Conservation (phyloP, 2,888 invertebrate genomes). For the Eupsilia transversa region DNA sequence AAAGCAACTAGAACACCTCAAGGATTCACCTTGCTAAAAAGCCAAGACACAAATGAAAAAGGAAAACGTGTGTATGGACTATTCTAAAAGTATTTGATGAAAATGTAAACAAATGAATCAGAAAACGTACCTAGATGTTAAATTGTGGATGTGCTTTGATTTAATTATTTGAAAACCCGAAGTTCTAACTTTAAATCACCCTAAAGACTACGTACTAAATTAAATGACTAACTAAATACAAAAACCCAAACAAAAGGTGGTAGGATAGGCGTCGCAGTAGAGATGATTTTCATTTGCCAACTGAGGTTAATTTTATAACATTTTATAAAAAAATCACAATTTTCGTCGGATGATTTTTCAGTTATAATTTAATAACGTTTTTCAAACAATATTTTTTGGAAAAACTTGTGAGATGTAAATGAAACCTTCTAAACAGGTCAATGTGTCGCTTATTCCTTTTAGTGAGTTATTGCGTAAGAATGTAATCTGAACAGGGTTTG, state of each 20-base stretch:
- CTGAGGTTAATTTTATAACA: background rate
- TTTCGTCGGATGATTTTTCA: background rate
- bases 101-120: background rate
- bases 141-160: background rate
- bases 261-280: background rate
- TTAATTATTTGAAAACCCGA: background rate
- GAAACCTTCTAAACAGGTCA: background rate
- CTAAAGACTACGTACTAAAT: background rate
- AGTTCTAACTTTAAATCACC: background rate
- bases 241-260: background rate
- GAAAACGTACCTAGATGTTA: background rate
- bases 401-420: background rate
- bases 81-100: background rate
- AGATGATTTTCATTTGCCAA: background rate
- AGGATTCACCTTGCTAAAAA: background rate
- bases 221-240: background rate
- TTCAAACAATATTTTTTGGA: background rate
- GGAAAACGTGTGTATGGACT: background rate
- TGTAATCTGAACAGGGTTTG: background rate
- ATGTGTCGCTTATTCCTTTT: background rate
- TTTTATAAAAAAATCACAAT: no score
- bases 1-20: background rate
- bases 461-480: background rate
- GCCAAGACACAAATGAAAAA: background rate
- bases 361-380: background rate